Percentiles rank a stretch among this genome's conserved stretches.
These are phyloP conservation scores for Nyctibius bracteatus DNA, from an alignment of 2,113 vertebrate genomes.

Conservation along the genomic window DNA sequence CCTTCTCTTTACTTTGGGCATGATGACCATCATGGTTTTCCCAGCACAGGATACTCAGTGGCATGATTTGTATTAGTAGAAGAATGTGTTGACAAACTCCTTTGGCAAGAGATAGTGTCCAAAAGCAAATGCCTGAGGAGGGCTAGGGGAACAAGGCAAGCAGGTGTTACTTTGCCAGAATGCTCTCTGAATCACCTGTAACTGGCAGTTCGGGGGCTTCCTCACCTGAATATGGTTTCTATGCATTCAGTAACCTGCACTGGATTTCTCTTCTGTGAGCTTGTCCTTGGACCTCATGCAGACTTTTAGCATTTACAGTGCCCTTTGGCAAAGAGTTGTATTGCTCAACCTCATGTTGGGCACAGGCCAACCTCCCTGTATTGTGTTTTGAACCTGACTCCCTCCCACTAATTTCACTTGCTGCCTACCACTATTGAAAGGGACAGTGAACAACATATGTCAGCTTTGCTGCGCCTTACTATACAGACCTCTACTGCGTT, in stretches of 20 bases:
- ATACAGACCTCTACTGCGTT: neutral
- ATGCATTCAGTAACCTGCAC: accelerated
- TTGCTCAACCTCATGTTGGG: neutral
- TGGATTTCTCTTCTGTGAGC: neutral
- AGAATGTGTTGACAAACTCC: neutral
- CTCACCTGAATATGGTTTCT: neutral
- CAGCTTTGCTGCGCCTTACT: neutral
- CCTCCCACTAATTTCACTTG: neutral
- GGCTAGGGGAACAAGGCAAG: neutral
- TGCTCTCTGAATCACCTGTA: neutral
- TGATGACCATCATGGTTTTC: neutral
- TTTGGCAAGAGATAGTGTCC: neutral
- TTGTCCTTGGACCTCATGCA: neutral
- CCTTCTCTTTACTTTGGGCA: neutral
- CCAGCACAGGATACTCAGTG: neutral
- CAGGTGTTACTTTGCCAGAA: neutral
- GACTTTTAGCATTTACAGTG: neutral
- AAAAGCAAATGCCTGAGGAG: neutral
- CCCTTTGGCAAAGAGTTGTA: neutral
- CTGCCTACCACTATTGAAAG: neutral
- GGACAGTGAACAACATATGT: neutral
- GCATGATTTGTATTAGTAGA: neutral
- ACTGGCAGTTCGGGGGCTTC: neutral
- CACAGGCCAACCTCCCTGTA: neutral
- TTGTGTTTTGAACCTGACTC: neutral